These are phyloP conservation scores for Watsonalla cultraria DNA, from an alignment of 2,888 invertebrate genomes.

Conservation along the genomic window DNA sequence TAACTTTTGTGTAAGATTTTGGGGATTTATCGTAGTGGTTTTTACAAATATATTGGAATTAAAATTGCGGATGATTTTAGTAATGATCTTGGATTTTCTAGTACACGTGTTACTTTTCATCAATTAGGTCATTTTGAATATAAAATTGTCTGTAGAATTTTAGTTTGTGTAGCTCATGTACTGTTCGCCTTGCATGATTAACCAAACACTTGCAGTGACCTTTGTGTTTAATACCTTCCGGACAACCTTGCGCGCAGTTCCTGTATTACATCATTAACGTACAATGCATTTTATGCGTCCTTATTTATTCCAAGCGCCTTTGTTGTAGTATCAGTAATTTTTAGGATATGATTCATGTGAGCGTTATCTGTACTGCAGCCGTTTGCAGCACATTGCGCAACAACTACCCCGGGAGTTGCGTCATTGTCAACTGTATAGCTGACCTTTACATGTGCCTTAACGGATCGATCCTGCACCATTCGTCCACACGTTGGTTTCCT, in stretches of 20 bases:
- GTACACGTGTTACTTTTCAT: no score
- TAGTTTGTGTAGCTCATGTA: no score
- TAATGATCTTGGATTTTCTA: no score
- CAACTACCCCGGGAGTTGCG: conserved; percentile 53
- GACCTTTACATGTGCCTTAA: conserved; percentile 47
- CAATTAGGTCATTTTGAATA: no score
- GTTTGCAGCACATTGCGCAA: conserved; percentile 66
- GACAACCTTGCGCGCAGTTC: conserved; percentile 66
- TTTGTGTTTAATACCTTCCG: conserved; percentile 62
- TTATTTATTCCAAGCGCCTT: conserved; percentile 43
- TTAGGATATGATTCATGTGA: neutral
- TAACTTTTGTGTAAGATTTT: neutral
- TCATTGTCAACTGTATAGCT: conserved; percentile 55
- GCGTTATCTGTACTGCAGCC: conserved; percentile 33
- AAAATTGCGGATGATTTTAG: no score
- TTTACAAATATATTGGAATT: no score
- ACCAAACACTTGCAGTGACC: conserved; percentile 56
- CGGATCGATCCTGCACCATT: conserved; percentile 58
- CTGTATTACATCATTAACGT: conserved; percentile 69
- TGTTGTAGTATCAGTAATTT: conserved; percentile 21
- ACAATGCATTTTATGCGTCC: conserved; percentile 52
- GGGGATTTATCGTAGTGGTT: neutral
- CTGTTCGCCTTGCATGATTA: conserved; percentile 23
- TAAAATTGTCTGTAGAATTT: no score
- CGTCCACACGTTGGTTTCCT: neutral